A percentile compares a stretch with the other conserved stretches of the same genome.
Evolutionary conservation across 2,113 vertebrate species (phyloP).

Genomic region (Paracanthobrama guichenoti): DNA sequence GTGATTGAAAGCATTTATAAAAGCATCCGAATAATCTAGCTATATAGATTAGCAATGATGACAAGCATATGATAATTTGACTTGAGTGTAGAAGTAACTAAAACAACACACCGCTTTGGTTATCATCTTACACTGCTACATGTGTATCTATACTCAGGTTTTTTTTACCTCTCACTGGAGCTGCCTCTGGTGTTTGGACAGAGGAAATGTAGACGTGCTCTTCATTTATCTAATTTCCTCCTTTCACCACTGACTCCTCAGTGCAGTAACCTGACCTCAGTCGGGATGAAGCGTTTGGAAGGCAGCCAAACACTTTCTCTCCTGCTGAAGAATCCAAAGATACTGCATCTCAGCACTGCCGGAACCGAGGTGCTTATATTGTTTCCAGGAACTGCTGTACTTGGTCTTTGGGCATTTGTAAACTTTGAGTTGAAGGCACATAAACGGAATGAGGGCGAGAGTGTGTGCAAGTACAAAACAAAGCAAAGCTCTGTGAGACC

Average conservation of each 20-base stretch:
- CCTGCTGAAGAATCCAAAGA: conserved; percentile 39
- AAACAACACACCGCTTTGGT: background rate
- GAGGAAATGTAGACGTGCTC: conserved; percentile 35
- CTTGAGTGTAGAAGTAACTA: background rate
- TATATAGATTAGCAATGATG: background rate
- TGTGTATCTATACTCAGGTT: background rate
- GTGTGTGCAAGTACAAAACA: background rate
- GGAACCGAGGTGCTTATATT: background rate
- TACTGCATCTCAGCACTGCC: conserved; percentile 18
- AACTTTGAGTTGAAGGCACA: background rate
- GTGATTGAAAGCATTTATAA: background rate
- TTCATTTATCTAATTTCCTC: conserved; percentile 52
- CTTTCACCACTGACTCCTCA: conserved; percentile 1
- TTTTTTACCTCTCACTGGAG: conserved; percentile 2
- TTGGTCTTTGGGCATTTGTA: conserved; percentile 9
- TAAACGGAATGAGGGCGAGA: background rate
- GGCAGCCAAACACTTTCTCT: conserved; percentile 45
- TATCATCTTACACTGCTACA: background rate
- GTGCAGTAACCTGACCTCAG: conserved; percentile 52
- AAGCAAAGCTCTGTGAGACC: background rate
- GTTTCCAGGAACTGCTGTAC: conserved; percentile 22
- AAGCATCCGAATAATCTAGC: background rate
- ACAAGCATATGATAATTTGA: background rate
- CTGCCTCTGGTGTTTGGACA: conserved; percentile 47
- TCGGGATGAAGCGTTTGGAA: conserved; percentile 47